Base-by-base conservation (phyloP, 2,888 invertebrate genomes). In the Amorpha juglandis region DNA sequence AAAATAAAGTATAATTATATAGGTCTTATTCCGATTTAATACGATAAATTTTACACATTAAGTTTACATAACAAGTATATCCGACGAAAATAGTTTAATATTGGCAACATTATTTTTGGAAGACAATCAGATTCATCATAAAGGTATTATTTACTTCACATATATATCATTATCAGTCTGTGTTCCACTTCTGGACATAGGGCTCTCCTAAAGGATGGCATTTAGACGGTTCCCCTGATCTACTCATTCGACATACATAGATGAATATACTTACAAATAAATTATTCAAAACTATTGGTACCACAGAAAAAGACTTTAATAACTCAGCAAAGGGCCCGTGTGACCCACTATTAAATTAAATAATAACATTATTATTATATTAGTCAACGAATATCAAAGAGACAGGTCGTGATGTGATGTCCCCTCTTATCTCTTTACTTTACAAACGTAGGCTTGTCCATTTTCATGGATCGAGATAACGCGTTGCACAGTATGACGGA, bases 381-480 rank as follows among this genome's bases (percentile, higher is more conserved):
- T 1, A 35, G 3, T 35, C 35, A 55, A 38, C n/a, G 14, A 38
- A n/a, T 16, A 27, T 33, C 27, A 52, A 52, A 52, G 27, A 52
- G n/a, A 66, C 68, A 67, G 65, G 63, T 67, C 69, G 67, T 48
- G 38, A 38, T 38, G 38, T 38, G 38, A 38, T 38, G 38, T 8
- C 12, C 45, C 0, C 14, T 71, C 72, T 81, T 86, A 84, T 85
- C 85, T 80, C 73, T 68, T 71, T 77, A 80, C 82, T 78, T 81
- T 76, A 19, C 73, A 81, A 80, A 81, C 82, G 81, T 78, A 80
- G 81, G 81, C 75, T 81, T 81, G 75, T 77, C 73, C 81, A 87
- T 86, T 88, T 87, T 88, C 87, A 78, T 88, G 35, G 82, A 88
- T 88, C 87, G 76, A 88, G 88, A 88, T 89, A 88, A 88, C 82